Evolutionary conservation across 2,888 invertebrate species (phyloP), one percentile per base, ranked within the genome.

Genomic region (Digitonthophagus gazella): DNA sequence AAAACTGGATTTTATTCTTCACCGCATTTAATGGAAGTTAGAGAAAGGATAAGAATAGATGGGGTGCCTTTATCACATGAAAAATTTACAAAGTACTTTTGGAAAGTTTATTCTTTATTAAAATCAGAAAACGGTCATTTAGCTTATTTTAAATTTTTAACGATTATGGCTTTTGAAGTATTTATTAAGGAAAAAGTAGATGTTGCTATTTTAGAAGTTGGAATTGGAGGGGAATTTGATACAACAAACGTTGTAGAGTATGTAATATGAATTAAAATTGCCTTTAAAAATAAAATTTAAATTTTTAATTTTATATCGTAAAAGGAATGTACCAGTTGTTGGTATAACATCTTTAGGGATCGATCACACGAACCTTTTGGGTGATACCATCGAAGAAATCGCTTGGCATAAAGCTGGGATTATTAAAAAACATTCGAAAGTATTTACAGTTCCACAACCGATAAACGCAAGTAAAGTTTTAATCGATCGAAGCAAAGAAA

Each of bases 361-460:
- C 28, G 99, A 99, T 81, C 99, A 99, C 82, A 93, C 91, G 0
- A 84, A 87, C 0, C 83, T 92, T 20, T 82, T 98, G 55, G 99
- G 99, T 1, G 83, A 89, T 69, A 94, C 93, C 0, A 78, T 99
- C 11, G 87, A 91, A 54, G 87, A 93, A 78, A 99, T 99, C 73
- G 97, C 99, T 0, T 91, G 90, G 84, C 95, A 98, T 74, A 99
- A 99, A 83, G 92, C 95, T 0, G 99, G 99, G 5, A 94, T 99
- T 74, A 93, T 99, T 85, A 99, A 98, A 82, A 81, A 83, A 0
- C 84, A 85, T 15, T 87, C 90, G 66, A 84, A 87, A 72, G 93
- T 91, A 0, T 92, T 91, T 76, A 94, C 95, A 0, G 89, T 92
- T 1, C 83, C 84, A 0, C 92, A 92, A 75, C 85, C 88, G 0